Evolutionary conservation across 2,113 vertebrate species (phyloP), one percentile per base, ranked within the genome.

Genomic region (Cichladusa arquata): DNA sequence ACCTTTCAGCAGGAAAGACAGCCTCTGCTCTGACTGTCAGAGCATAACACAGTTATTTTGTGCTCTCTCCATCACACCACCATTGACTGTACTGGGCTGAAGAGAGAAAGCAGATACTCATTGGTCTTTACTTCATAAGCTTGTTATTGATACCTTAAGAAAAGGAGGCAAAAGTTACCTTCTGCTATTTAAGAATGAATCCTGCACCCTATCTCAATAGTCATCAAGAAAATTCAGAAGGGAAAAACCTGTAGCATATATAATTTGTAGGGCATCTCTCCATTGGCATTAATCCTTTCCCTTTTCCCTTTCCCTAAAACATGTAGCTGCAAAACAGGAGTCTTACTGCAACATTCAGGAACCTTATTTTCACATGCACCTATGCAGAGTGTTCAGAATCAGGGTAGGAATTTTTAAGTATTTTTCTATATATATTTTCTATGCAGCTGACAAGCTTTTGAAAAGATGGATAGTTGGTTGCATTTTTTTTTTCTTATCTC

Each of bases 1-100:
- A 65, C 29, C 13, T 26, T 78, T 76, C 56, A 62, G 23, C 57
- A 90, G 57, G n/a, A 95, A 94, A 86, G 53, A 69, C 36, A 95
- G 24, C 17, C 45, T 67, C 58, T 47, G 38, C 14, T 58, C 64
- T 94, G 82, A 67, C 45, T 89, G 48, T 73, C 65, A 81, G 45
- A 51, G 23, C 25, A 33, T 64, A 78, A 38, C 26, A 86, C 17
- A 15, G 22, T 33, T 45, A 51, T 29, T 23, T 16, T 40, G 11
- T 81, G 14, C 9, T 62, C 28, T 71, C n/a, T 66, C 54, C 3
- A 6, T 62, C 67, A 45, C 4, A 29, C 15, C 20, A 19, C 4
- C 4, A 10, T 31, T 26, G 56, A 11, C 12, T 62, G 29, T 23
- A 56, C 29, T 9, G 14, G 7, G 10, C 4, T 66, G 19, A 19